These are phyloP conservation scores for Melanotaenia duboulayi DNA, from an alignment of 2,113 vertebrate genomes.

Conservation along the genomic window DNA sequence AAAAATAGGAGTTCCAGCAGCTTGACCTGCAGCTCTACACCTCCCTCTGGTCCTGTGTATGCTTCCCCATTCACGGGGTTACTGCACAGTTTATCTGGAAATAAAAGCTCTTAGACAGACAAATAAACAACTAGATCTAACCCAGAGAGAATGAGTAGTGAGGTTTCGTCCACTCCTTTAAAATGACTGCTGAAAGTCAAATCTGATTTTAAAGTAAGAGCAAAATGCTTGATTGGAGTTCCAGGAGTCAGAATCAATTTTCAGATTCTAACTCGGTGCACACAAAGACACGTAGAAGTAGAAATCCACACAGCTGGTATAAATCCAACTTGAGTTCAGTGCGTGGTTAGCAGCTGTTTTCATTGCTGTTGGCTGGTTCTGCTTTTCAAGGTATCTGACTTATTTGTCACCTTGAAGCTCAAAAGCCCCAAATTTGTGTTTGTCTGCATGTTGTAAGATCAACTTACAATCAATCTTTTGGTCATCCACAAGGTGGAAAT, in stretches of 20 bases:
- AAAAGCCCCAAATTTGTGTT: conserved; percentile 4
- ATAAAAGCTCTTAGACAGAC: background rate
- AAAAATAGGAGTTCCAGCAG: background rate
- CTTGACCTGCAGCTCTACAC: conserved; percentile 4
- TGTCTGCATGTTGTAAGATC: background rate
- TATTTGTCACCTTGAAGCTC: conserved; percentile 14
- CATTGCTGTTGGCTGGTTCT: background rate
- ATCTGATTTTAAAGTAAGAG: background rate
- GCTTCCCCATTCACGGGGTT: background rate
- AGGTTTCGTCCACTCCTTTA: background rate
- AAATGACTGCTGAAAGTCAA: background rate
- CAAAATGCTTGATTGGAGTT: conserved; percentile 12
- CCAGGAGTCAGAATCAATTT: conserved; percentile 11
- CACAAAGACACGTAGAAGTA: conserved; percentile 2
- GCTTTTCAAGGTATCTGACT: conserved; percentile 16
- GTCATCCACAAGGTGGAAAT: background rate
- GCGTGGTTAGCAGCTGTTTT: conserved; percentile 19
- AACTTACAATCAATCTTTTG: background rate
- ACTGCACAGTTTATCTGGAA: background rate
- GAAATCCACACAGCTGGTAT: background rate
- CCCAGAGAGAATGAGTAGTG: background rate
- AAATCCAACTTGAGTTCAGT: conserved; percentile 29
- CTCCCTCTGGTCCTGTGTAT: background rate
- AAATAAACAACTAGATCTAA: background rate
- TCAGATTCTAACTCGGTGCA: conserved; percentile 9